Conservation (phyloP, 2,888 invertebrate genomes). For the Hirudinaria manillensis region DNA sequence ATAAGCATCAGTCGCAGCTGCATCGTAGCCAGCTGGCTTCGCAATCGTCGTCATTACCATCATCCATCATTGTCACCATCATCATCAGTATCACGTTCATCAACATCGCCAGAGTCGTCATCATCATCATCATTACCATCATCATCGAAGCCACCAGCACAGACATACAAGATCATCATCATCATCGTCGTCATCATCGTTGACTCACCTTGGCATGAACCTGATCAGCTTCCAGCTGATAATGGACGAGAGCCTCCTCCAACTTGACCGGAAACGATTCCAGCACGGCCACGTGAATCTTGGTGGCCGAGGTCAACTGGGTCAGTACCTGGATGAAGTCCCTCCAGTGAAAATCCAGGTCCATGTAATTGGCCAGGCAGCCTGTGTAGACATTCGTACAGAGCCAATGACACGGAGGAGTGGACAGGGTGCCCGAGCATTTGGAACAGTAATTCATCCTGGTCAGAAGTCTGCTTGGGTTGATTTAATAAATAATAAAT, state of each 20-base stretch:
- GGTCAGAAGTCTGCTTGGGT: neutral
- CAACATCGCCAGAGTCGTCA: neutral
- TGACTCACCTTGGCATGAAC: neutral
- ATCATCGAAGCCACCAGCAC: too few relatives aligned
- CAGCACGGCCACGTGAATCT: neutral
- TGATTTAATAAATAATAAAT: neutral
- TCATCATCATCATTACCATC: slow-evolving; percentile 1
- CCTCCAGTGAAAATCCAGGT: neutral
- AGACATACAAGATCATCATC: neutral
- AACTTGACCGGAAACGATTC: too few relatives aligned
- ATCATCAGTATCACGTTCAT: neutral
- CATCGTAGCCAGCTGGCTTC: neutral
- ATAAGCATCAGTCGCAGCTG: neutral
- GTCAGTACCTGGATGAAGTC: neutral
- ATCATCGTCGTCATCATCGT: neutral
- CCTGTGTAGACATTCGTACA: neutral
- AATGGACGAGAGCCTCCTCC: neutral
- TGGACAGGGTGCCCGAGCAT: neutral
- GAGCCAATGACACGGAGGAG: neutral
- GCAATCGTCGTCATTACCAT: neutral
- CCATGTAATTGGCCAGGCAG: slow-evolving; percentile 4
- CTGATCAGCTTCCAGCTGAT: neutral
- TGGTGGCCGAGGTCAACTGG: neutral
- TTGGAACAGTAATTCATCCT: slow-evolving; percentile 10
- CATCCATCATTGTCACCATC: slow-evolving; percentile 12